Conservation (phyloP, 2,888 invertebrate species). For the Carabus problematicus region DNA sequence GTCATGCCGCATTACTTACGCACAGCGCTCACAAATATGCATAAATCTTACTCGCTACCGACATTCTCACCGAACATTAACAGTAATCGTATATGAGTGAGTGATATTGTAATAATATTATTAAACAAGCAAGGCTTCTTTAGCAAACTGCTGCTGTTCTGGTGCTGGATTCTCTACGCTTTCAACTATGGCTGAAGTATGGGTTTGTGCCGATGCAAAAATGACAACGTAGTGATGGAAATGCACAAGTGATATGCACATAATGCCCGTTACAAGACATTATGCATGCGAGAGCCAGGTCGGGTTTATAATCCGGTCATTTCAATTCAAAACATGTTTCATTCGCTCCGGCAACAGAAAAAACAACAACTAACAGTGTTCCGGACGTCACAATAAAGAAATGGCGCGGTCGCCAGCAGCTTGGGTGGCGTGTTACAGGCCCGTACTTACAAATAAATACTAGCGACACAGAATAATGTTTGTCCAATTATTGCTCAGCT, state of each 20-base stretch:
- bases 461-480: neutral
- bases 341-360: conserved; percentile 40
- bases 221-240: conserved; percentile 38
- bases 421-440: conserved; percentile 36
- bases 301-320: conserved; percentile 43
- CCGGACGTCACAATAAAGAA: conserved; percentile 43
- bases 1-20: too few species aligned
- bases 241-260: conserved; percentile 41
- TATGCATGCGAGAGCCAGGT: conserved; percentile 41
- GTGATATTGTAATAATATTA: too few species aligned
- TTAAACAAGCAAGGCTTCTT: too few species aligned
- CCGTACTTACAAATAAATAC: conserved; percentile 10
- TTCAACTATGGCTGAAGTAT: neutral
- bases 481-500: neutral
- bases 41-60: too few species aligned
- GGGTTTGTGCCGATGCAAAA: conserved; percentile 12
- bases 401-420: conserved; percentile 43
- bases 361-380: conserved; percentile 43
- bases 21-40: too few species aligned
- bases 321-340: conserved; percentile 45
- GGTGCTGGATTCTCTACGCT: too few species aligned
- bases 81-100: too few species aligned
- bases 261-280: conserved; percentile 41
- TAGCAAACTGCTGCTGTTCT: too few species aligned
- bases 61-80: too few species aligned